Conservation (phyloP, 2,797 vertebrate species). For the Botia kubotai region DNA sequence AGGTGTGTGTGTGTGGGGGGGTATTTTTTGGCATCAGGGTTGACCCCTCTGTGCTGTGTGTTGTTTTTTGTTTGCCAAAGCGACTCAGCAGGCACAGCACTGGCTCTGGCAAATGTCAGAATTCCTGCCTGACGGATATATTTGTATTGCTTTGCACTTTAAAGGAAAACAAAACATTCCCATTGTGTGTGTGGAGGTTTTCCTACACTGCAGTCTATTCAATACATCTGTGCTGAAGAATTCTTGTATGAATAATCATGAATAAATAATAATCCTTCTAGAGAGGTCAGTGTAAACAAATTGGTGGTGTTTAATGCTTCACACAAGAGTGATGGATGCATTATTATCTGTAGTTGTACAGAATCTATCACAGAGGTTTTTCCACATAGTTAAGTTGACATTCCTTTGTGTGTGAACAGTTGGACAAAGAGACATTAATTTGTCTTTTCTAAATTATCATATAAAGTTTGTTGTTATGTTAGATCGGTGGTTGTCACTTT, state of each 20-base stretch:
- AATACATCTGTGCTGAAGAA: slow-evolving; percentile 48
- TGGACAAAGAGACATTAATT: background rate
- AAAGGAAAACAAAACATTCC: slow-evolving; percentile 46
- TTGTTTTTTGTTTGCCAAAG: slow-evolving; percentile 47
- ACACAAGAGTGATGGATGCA: background rate
- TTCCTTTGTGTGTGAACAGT: background rate
- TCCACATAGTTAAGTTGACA: background rate
- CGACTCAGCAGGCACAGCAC: slow-evolving; percentile 15
- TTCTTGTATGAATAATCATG: slow-evolving; percentile 44
- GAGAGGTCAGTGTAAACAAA: slow-evolving; percentile 42
- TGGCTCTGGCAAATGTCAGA: slow-evolving; percentile 54
- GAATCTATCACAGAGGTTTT: background rate
- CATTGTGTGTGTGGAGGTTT: slow-evolving; percentile 37
- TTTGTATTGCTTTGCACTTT: slow-evolving; percentile 47
- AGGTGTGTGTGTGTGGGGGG: background rate
- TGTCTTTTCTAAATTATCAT: background rate
- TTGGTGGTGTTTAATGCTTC: slow-evolving; percentile 25
- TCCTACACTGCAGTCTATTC: slow-evolving; percentile 27
- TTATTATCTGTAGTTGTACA: background rate
- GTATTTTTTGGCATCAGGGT: background rate
- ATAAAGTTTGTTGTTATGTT: background rate
- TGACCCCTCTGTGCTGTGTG: slow-evolving; percentile 54
- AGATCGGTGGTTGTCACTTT: background rate
- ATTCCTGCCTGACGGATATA: slow-evolving; percentile 51
- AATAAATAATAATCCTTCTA: slow-evolving; percentile 28